Evolutionary conservation across 1,140 invertebrate genomes (phyloP), one percentile per base, ranked within the genome.

Genomic region (Drosophila neocordata): DNA sequence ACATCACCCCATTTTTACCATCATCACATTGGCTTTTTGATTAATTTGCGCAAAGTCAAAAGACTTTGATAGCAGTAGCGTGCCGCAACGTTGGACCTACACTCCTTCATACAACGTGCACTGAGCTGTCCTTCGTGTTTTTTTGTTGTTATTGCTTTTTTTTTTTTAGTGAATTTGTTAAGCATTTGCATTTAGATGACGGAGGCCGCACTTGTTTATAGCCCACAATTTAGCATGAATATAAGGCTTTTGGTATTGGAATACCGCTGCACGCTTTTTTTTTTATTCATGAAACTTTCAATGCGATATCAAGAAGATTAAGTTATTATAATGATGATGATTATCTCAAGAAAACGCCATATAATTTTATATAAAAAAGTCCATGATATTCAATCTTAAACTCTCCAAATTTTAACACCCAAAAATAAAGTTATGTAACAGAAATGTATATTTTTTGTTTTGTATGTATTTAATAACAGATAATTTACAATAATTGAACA

Each of bases 31-130:
- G 72, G 70, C 63, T 59, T 69, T 80, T 70, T 81, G 82, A 85
- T 85, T 85, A 82, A 85, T 87, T 74, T 48, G 41, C 41, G 68
- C 75, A 87, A 88, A 87, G 82, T 85, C 82, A 87, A 88, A 87
- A 87, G 76, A 73, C 82, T 87, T 79, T 88, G 79, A 88, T 87
- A 79, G 83, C 83, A 66, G 75, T 87, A 82, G 83, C 82, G 82
- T 87, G 82, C 83, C 74, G 75, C 79, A 88, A 78, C 83, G 68
- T 38, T 82, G 78, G 68, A 61, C 15, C n/a, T 15, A 12, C 35
- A 38, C 52, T 15, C 44, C 11, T 11, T 22, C 37, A 48, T 20
- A 8, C 41, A 11, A 7, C 9, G 7, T 20, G 2, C 41, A 1
- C 9, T 41, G 62, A 35, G 65, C 61, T 55, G 70, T 73, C 70